Percentiles rank a stretch among this genome's conserved stretches.
Evolutionary conservation across 1,140 invertebrate species (phyloP).

Genomic region (Eumaeus atala): DNA sequence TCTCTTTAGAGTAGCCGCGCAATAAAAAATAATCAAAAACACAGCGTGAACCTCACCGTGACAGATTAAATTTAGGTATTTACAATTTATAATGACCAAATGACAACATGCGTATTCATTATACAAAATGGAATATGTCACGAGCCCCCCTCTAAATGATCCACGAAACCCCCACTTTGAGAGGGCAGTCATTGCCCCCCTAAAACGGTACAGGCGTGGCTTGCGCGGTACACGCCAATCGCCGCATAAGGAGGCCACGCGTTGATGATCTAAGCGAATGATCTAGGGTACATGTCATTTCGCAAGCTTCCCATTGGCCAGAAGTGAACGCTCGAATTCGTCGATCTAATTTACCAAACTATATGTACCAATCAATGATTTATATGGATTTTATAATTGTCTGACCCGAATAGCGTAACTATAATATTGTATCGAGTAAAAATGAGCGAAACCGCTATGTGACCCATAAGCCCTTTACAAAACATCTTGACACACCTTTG

Average conservation of each 20-base stretch:
- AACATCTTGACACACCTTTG: conserved; percentile 10
- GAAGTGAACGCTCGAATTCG: conserved; percentile 37
- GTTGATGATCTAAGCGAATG: conserved; percentile 59
- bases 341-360: conserved; percentile 44
- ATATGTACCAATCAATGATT: too few relatives aligned
- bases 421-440: too few relatives aligned
- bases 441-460: conserved; percentile 20
- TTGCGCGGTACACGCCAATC: conserved; percentile 53
- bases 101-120: conserved; percentile 45
- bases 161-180: conserved; percentile 61
- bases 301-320: conserved; percentile 58
- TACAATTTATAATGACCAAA: conserved; percentile 17
- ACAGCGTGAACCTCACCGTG: conserved; percentile 7
- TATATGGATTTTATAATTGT: too few relatives aligned
- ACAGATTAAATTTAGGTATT: conserved; percentile 1
- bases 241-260: conserved; percentile 41
- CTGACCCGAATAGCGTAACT: too few relatives aligned
- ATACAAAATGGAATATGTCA: conserved; percentile 57
- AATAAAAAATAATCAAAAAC: conserved; percentile 2
- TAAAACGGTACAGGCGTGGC: conserved; percentile 69
- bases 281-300: conserved; percentile 67
- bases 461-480: conserved; percentile 30
- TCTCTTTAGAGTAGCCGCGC: conserved; percentile 1
- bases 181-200: conserved; percentile 51
- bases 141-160: conserved; percentile 45